phyloP scores from a whole-genome alignment of 2,888 invertebrate genomes.

The Pedicia rivosa region DNA sequence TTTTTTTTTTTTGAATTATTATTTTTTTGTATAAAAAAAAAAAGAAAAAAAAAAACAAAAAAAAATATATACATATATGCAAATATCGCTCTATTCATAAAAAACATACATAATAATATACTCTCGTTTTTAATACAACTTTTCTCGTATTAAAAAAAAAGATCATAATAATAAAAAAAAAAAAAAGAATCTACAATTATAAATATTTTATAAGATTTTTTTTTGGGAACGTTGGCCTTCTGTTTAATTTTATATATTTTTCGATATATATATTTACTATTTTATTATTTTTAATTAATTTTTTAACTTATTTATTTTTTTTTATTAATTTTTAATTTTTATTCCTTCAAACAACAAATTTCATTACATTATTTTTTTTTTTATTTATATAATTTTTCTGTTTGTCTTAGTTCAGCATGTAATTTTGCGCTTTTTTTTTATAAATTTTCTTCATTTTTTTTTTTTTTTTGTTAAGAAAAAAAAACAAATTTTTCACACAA shows the following conservation, averaged over 20 bases:
- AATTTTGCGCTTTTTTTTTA: conserved; percentile 4
- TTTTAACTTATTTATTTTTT: conserved; percentile 2
- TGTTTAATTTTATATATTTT: conserved; percentile 4
- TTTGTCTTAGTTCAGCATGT: conserved; percentile 6
- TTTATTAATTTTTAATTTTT: conserved; percentile 2
- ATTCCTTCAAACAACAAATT: no score
- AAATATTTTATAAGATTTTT: no score
- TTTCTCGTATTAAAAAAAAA: conserved; percentile 2
- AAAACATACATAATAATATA: conserved; percentile 5
- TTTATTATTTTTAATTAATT: conserved; percentile 2
- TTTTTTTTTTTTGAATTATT: conserved; percentile 1
- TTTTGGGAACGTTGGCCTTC: conserved; percentile 6
- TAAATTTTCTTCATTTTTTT: no score
- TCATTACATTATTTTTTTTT: no score
- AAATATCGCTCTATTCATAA: conserved; percentile 5
- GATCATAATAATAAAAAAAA: conserved; percentile 3
- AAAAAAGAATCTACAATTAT: no score
- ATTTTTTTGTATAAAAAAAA: conserved; percentile 1
- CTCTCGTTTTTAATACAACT: conserved; percentile 1
- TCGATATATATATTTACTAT: no score
- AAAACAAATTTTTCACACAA: no score
- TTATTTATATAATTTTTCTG: conserved; percentile 2
- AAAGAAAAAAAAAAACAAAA: not conserved
- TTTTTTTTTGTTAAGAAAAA: no score
- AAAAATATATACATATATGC: conserved; percentile 5